A percentile compares a stretch with the other conserved stretches of the same genome.
phyloP scores from a whole-genome alignment of 2,888 invertebrate genomes.

The Temnothorax rugatulus region DNA sequence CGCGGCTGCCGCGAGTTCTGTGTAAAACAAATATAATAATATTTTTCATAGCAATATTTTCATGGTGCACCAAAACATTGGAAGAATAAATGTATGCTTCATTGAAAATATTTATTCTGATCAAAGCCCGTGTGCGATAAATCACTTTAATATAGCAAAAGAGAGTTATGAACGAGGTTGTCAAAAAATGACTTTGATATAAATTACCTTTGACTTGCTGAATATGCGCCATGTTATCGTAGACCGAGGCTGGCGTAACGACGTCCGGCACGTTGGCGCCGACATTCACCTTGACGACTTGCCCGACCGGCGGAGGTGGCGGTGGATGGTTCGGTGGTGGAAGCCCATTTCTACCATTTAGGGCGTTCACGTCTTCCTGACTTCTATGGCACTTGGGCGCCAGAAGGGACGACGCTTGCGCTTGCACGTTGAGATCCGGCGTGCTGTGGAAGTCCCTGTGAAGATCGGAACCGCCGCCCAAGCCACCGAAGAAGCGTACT shows the following conservation, averaged over 20 bases:
- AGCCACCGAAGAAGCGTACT: constrained; percentile 87
- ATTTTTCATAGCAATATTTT: not conserved
- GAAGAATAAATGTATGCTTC: not conserved
- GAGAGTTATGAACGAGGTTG: not conserved
- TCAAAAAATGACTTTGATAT: not conserved
- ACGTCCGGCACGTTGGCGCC: constrained; percentile 83
- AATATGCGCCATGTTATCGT: constrained; percentile 85
- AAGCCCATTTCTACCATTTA: constrained; percentile 87
- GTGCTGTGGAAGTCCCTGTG: constrained; percentile 96
- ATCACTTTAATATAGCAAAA: not conserved
- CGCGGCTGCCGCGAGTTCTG: constrained; percentile 85
- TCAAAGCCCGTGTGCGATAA: not conserved
- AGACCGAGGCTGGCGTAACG: constrained; percentile 84
- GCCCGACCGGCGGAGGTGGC: constrained; percentile 92
- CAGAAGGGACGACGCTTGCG: constrained; percentile 80
- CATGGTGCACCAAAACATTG: not conserved
- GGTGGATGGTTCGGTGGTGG: constrained; percentile 95
- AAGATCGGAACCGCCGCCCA: constrained; percentile 87
- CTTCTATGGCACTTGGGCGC: constrained; percentile 89
- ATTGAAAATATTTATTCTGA: not conserved
- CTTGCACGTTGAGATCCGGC: constrained; percentile 89
- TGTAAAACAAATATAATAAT: not conserved
- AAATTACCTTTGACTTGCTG: constrained; percentile 86
- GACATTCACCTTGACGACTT: constrained; percentile 91
- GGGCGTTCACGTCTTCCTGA: constrained; percentile 90